Evolutionary conservation across 2,113 vertebrate species (phyloP).

Genomic region (Nesoenas mayeri): DNA sequence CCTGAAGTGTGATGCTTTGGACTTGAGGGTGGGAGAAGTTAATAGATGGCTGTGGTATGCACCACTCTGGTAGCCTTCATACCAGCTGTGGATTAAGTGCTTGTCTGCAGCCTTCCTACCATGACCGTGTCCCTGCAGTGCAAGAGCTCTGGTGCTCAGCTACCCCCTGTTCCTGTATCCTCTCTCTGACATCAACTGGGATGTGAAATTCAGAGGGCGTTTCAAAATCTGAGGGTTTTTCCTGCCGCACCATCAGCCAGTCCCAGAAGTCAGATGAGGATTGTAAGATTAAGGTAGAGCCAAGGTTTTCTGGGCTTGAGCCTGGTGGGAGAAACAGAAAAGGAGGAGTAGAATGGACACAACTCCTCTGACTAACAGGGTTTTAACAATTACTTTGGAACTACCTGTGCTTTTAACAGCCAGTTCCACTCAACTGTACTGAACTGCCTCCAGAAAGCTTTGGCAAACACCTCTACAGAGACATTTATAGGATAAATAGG

Average conservation of each 20-base stretch:
- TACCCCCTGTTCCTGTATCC: not conserved
- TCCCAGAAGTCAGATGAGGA: not conserved
- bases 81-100: constrained; percentile 49
- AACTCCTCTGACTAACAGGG: not conserved
- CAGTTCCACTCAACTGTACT: not conserved
- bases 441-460: not conserved
- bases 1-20: constrained; percentile 14
- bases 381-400: not conserved
- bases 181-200: not conserved
- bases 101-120: not conserved
- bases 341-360: not conserved
- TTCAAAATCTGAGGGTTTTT: not conserved
- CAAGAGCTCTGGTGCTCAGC: not conserved
- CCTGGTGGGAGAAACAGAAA: not conserved
- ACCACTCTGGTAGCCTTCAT: constrained; percentile 64
- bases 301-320: not conserved
- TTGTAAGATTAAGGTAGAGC: not conserved
- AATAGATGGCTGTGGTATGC: constrained; percentile 58
- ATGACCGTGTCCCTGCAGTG: not conserved
- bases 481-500: not conserved
- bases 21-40: not conserved
- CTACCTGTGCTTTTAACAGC: not conserved
- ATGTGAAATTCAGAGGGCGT: not conserved
- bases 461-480: not conserved
- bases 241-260: not conserved